A percentile compares a stretch with the other conserved stretches of the same genome.
phyloP scores from a whole-genome alignment of 2,113 vertebrate genomes.

The Corvus cornix region DNA sequence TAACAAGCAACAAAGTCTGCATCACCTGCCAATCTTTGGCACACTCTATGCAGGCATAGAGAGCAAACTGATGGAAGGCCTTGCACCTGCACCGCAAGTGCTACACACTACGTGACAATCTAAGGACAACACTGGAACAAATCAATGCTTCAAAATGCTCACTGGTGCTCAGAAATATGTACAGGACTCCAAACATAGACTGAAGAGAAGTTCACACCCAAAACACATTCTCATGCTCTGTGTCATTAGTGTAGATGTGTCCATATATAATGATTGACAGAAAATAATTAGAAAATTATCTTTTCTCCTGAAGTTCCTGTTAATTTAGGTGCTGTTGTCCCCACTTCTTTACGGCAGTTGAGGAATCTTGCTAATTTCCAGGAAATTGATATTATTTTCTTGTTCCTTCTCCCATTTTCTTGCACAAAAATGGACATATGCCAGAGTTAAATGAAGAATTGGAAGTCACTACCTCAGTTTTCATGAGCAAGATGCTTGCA shows the following conservation, averaged over 20 bases:
- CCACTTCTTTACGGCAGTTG: neutral
- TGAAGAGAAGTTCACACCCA: neutral
- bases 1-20: neutral
- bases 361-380: neutral
- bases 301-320: neutral
- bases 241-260: neutral
- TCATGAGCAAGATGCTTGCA: neutral
- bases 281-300: neutral
- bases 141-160: neutral
- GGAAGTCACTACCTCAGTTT: neutral
- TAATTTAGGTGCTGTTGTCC: neutral
- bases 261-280: neutral
- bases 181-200: neutral
- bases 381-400: neutral
- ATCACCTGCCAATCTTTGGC: neutral
- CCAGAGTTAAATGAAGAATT: neutral
- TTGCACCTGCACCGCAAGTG: neutral
- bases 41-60: fast-evolving
- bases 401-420: neutral
- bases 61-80: neutral
- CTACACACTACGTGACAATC: neutral
- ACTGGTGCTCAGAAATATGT: neutral
- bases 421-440: neutral
- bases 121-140: neutral
- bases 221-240: neutral